These are phyloP conservation scores for Henricia sp. DNA, from an alignment of 53 echinoderm and acorn worm genomes.

Conservation along the genomic window DNA sequence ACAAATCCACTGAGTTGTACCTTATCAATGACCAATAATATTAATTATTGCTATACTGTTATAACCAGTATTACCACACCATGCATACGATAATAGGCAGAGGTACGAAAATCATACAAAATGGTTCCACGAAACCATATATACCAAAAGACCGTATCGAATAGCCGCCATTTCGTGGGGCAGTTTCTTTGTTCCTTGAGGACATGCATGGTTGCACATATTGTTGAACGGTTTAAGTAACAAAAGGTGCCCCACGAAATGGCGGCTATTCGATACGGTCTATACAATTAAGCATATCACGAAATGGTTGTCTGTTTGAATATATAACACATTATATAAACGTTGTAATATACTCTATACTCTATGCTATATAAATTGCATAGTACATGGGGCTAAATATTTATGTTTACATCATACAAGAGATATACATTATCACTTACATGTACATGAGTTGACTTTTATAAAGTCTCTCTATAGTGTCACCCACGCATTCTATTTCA, in stretches of 20 bases:
- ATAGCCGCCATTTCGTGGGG: no score
- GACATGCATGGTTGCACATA: no score
- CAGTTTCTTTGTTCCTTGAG: no score
- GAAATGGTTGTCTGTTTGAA: background rate
- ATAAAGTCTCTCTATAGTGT: constrained; percentile 34
- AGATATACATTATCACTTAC: constrained; percentile 6
- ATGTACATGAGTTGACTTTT: constrained; percentile 13
- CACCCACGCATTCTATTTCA: background rate
- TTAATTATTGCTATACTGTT: background rate
- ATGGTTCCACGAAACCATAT: constrained; percentile 8
- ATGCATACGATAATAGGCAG: constrained; percentile 8
- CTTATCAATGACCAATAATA: no score
- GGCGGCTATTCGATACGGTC: no score
- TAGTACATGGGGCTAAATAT: constrained; percentile 47
- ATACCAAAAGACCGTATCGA: background rate
- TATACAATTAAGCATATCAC: constrained; percentile 15
- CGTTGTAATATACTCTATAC: constrained; percentile 24
- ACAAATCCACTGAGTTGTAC: no score
- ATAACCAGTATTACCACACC: background rate
- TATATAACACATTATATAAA: constrained; percentile 44
- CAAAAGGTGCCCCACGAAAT: no score
- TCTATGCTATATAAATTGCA: constrained; percentile 65
- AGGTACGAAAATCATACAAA: constrained; percentile 44
- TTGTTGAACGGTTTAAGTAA: no score
- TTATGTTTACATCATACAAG: constrained; percentile 4